Evolutionary conservation across 2,113 vertebrate species (phyloP).

Genomic region (Ornithorhynchus anatinus): DNA sequence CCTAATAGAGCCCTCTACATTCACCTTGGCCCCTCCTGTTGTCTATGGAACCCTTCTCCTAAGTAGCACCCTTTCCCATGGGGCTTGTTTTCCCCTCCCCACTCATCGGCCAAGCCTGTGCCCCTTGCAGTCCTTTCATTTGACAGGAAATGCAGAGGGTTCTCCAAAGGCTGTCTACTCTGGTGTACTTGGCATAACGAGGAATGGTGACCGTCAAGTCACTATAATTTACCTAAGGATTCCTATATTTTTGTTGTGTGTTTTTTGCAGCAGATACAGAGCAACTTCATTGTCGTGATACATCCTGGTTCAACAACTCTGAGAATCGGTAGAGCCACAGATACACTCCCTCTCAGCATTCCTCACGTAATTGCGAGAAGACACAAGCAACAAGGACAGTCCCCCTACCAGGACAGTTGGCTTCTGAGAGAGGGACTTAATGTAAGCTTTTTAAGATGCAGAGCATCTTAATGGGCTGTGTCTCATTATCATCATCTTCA

Average conservation of each 20-base stretch:
- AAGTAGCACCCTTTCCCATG: too few relatives aligned
- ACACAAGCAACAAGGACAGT: slow-evolving; percentile 87
- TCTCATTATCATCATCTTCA: too few relatives aligned
- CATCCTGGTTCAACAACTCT: slow-evolving; percentile 90
- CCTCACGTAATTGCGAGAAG: slow-evolving; percentile 91
- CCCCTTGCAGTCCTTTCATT: neutral
- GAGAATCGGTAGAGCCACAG: slow-evolving; percentile 90
- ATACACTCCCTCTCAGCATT: slow-evolving; percentile 84
- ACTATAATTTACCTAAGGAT: too few relatives aligned
- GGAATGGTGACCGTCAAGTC: neutral
- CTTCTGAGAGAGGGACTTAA: slow-evolving; percentile 89
- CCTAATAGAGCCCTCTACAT: too few relatives aligned
- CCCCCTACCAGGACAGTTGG: slow-evolving; percentile 83
- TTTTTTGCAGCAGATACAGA: slow-evolving; percentile 95
- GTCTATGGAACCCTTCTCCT: too few relatives aligned
- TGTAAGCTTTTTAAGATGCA: slow-evolving; percentile 81
- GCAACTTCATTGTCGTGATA: slow-evolving; percentile 92
- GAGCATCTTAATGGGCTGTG: too few relatives aligned
- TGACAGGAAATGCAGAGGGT: too few relatives aligned
- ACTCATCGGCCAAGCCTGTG: neutral
- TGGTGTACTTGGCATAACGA: neutral
- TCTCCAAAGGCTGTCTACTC: too few relatives aligned
- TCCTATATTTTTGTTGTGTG: neutral
- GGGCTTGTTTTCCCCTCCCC: accelerated
- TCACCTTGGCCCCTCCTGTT: too few relatives aligned